These are phyloP conservation scores for Hapalemur alaotrensis DNA, from an alignment of 2,797 vertebrate genomes.

Conservation along the genomic window DNA sequence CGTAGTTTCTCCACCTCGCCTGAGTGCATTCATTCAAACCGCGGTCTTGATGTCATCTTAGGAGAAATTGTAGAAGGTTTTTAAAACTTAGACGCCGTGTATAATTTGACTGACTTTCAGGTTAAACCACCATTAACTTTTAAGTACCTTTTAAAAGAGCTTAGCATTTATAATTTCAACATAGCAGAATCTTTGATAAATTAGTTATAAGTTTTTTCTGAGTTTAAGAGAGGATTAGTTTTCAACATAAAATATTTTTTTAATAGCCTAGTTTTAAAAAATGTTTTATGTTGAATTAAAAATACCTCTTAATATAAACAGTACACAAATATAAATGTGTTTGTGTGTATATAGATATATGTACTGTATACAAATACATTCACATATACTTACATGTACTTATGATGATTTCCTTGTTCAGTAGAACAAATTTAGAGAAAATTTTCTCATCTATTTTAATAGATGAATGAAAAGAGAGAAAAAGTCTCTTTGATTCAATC, in stretches of 20 bases:
- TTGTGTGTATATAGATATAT: fast-evolving
- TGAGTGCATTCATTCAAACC: background rate
- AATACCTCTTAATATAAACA: background rate
- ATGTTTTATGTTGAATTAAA: background rate
- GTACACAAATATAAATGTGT: background rate
- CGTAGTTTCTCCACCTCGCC: background rate
- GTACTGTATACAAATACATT: background rate
- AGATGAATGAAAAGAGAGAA: background rate
- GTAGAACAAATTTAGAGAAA: background rate
- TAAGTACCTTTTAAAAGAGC: background rate
- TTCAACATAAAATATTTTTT: background rate
- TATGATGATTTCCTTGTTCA: background rate
- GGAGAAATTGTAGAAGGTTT: background rate
- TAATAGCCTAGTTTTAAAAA: background rate
- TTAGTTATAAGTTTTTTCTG: background rate
- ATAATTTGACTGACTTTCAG: background rate
- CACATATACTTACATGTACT: background rate
- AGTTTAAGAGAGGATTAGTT: background rate
- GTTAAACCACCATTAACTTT: background rate
- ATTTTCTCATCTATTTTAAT: background rate
- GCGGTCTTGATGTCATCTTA: background rate
- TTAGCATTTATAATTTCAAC: background rate
- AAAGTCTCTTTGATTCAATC: background rate
- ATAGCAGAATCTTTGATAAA: background rate
- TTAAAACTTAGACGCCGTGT: background rate